phyloP scores from a whole-genome alignment of 2,888 invertebrate genomes.

The Steinernema scapterisci region DNA sequence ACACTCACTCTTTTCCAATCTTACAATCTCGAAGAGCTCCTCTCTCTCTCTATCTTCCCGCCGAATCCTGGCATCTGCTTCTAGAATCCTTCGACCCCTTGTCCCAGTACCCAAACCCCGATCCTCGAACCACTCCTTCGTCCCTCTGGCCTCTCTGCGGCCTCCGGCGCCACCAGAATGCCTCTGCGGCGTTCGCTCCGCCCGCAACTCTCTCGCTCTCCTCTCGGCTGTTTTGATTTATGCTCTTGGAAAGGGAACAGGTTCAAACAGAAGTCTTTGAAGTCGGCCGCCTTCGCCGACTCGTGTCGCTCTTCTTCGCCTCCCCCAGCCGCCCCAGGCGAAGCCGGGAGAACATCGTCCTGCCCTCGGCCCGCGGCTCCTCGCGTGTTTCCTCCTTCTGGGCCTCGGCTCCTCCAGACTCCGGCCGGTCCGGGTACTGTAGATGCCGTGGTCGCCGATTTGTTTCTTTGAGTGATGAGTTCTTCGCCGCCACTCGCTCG shows the following conservation, averaged over 20 bases:
- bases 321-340: slow-evolving; percentile 14
- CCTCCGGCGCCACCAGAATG: not conserved
- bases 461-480: slow-evolving; percentile 13
- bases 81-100: too few relatives aligned
- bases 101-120: not conserved
- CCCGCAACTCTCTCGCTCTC: slow-evolving; percentile 28
- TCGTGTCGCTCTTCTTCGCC: not conserved
- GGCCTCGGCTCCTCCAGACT: not conserved
- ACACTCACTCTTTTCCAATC: too few relatives aligned
- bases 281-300: slow-evolving; percentile 29
- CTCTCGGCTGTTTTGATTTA: slow-evolving; percentile 33
- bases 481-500: not conserved
- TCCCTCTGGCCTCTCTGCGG: not conserved
- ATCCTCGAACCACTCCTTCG: not conserved
- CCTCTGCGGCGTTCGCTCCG: slow-evolving; percentile 23
- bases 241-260: slow-evolving; percentile 33
- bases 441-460: slow-evolving; percentile 6
- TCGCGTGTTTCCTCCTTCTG: not conserved
- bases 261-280: slow-evolving; percentile 32
- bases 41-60: too few relatives aligned
- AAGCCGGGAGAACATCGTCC: not conserved
- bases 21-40: too few relatives aligned
- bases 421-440: slow-evolving; percentile 4
- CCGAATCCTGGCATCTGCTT: too few relatives aligned
- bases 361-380: not conserved